phyloP scores from a whole-genome alignment of 1,140 invertebrate genomes.

The Sminthurides bifidus region DNA sequence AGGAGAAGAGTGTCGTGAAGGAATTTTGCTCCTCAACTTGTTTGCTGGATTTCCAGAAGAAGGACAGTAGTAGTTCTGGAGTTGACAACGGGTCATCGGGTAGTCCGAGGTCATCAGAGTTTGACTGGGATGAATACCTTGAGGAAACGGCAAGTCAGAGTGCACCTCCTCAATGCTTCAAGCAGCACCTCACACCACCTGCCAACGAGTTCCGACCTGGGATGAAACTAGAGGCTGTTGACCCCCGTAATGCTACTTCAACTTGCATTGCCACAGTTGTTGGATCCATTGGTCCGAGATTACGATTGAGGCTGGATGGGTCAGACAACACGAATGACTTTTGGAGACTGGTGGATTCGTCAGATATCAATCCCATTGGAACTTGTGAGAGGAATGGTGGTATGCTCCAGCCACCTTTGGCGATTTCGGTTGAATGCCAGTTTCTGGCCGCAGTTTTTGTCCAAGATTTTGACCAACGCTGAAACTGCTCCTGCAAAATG shows the following conservation, averaged over 20 bases:
- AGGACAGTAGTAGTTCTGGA: conserved; percentile 30
- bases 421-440: conserved; percentile 93
- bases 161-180: conserved; percentile 77
- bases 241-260: conserved; percentile 87
- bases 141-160: conserved; percentile 58
- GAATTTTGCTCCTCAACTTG: conserved; percentile 72
- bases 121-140: conserved; percentile 86
- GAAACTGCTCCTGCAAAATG: conserved; percentile 76
- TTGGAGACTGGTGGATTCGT: conserved; percentile 89
- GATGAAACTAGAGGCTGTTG: conserved; percentile 90
- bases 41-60: conserved; percentile 65
- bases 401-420: conserved; percentile 75
- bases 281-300: conserved; percentile 70
- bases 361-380: conserved; percentile 87
- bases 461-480: conserved; percentile 83
- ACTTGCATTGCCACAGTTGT: conserved; percentile 95
- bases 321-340: conserved; percentile 50
- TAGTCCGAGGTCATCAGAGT: too few relatives aligned
- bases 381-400: conserved; percentile 84
- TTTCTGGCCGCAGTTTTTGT: conserved; percentile 87
- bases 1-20: conserved; percentile 41
- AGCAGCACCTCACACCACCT: conserved; percentile 65
- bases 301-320: conserved; percentile 82
- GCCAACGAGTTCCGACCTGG: conserved; percentile 84
- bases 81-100: neutral